Conservation (phyloP, 2,888 invertebrate genomes). For the Toxonevra muliebris region DNA sequence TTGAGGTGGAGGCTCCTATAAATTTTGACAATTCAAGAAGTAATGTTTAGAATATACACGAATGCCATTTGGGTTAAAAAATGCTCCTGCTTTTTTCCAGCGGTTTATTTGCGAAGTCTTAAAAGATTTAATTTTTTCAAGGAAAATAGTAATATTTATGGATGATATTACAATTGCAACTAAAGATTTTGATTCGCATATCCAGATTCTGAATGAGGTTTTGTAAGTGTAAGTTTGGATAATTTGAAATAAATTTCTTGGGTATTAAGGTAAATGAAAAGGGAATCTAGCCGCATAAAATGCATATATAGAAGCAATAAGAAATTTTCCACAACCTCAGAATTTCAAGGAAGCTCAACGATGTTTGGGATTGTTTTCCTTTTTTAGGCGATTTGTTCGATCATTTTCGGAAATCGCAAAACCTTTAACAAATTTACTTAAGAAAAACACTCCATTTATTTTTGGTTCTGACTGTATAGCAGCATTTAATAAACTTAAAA, state of each 20-base stretch:
- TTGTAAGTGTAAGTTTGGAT: neutral
- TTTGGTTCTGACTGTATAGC: conserved; percentile 9
- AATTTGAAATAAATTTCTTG: neutral
- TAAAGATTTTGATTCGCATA: neutral
- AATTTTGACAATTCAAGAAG: too few species aligned
- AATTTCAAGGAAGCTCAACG: neutral
- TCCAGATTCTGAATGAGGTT: neutral
- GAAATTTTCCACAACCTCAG: conserved; percentile 5
- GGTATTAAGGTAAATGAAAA: neutral
- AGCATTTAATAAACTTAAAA: conserved; percentile 11
- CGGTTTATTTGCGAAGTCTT: conserved; percentile 1
- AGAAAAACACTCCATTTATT: neutral
- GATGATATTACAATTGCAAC: neutral
- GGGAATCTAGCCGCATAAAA: neutral
- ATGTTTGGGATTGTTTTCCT: neutral
- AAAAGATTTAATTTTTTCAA: conserved; percentile 8
- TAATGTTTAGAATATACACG: too few species aligned
- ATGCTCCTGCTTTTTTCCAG: conserved; percentile 9
- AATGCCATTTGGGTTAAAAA: neutral
- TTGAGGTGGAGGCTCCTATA: too few species aligned
- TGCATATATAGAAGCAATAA: conserved; percentile 12
- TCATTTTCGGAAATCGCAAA: neutral
- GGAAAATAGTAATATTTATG: conserved; percentile 9
- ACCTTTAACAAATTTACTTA: neutral
- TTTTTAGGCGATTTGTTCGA: conserved; percentile 6